A percentile compares a stretch with the other conserved stretches of the same genome.
These are phyloP conservation scores for Paratrypauchen microcephalus DNA, from an alignment of 2,797 vertebrate species.

Conservation along the genomic window DNA sequence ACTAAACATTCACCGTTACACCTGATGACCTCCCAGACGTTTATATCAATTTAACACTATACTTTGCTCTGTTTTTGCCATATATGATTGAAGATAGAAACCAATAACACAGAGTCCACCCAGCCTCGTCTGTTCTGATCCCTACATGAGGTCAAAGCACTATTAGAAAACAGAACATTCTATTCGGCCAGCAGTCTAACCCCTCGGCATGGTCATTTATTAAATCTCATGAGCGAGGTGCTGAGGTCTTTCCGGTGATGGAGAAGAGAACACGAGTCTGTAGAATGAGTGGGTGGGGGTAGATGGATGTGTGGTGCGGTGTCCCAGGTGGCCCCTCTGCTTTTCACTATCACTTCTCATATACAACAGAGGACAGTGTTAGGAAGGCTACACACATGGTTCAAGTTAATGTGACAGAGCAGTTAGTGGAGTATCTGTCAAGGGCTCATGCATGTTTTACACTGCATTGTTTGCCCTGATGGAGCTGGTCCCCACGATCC, in stretches of 20 bases:
- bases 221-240: slow-evolving; percentile 15
- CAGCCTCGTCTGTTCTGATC: background rate
- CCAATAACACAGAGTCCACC: background rate
- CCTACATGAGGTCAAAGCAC: background rate
- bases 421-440: background rate
- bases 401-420: background rate
- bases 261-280: slow-evolving; percentile 1
- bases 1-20: background rate
- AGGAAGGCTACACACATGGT: background rate
- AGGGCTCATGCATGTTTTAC: background rate
- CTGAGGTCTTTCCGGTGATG: slow-evolving; percentile 23
- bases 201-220: slow-evolving; percentile 17
- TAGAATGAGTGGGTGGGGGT: background rate
- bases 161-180: slow-evolving; percentile 4
- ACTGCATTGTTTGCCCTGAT: background rate
- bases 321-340: slow-evolving; percentile 13
- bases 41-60: background rate
- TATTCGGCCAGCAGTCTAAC: slow-evolving; percentile 15
- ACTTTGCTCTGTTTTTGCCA: background rate
- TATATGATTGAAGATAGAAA: background rate
- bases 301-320: slow-evolving; percentile 19
- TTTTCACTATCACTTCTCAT: slow-evolving; percentile 12
- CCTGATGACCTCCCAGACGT: background rate
- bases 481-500: too few species aligned
- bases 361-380: background rate